Conservation (phyloP, 1,140 invertebrate genomes). For the Nebria ingens region DNA sequence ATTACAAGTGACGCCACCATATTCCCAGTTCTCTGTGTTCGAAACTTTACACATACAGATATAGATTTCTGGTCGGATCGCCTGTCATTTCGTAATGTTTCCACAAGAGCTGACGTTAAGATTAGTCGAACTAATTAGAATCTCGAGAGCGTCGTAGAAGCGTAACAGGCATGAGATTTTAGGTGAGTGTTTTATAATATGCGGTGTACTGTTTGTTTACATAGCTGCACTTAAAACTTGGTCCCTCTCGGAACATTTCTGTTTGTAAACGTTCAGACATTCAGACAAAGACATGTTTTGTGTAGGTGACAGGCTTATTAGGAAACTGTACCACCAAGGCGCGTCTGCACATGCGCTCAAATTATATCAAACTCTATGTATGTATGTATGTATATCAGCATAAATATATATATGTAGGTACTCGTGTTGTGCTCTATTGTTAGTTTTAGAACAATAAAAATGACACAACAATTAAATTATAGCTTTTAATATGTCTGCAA, state of each 20-base stretch:
- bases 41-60: background rate
- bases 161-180: background rate
- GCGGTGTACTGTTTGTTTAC: constrained; percentile 1
- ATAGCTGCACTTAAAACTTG: constrained; percentile 8
- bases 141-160: background rate
- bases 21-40: too few relatives aligned
- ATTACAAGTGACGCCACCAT: too few relatives aligned
- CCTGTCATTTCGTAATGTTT: constrained; percentile 2
- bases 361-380: too few relatives aligned
- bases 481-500: background rate
- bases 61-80: background rate
- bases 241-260: background rate
- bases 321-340: background rate
- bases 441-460: constrained; percentile 2
- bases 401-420: too few relatives aligned
- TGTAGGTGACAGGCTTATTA: constrained; percentile 9
- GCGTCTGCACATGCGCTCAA: background rate
- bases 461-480: background rate
- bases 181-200: constrained; percentile 4
- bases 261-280: constrained; percentile 4
- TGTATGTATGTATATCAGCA: too few relatives aligned
- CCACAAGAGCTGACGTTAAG: constrained; percentile 8
- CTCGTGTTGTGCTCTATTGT: background rate
- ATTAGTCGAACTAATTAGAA: constrained; percentile 7
- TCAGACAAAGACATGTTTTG: constrained; percentile 4